These are phyloP conservation scores for Psittacula cyanocephala DNA, from an alignment of 2,113 vertebrate genomes.

Conservation along the genomic window DNA sequence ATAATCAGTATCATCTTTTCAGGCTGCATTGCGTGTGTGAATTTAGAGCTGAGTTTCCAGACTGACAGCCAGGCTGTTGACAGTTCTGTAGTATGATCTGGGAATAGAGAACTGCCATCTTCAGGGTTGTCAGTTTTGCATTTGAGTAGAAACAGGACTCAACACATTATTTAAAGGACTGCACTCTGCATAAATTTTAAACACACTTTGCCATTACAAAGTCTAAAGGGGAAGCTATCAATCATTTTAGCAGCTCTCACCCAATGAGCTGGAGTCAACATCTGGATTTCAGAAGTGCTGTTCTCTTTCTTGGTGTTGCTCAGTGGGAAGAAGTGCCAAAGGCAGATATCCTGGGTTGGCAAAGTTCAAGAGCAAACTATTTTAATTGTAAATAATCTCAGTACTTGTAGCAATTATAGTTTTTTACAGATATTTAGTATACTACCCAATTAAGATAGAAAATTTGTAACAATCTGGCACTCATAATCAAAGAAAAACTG, in stretches of 20 bases:
- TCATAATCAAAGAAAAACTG: not conserved
- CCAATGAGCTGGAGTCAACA: fast-evolving
- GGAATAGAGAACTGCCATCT: not conserved
- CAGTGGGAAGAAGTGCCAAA: not conserved
- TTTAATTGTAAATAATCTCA: not conserved
- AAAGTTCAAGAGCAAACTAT: not conserved
- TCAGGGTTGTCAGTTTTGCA: not conserved
- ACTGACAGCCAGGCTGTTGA: not conserved
- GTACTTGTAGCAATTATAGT: not conserved
- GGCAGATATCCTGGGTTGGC: not conserved
- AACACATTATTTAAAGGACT: slow-evolving; percentile 14
- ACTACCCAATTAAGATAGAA: not conserved
- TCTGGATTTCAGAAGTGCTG: not conserved
- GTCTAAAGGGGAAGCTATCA: slow-evolving; percentile 23
- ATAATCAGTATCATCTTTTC: not conserved
- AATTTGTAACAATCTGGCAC: not conserved
- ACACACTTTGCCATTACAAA: not conserved
- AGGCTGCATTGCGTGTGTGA: not conserved
- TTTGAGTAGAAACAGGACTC: slow-evolving; percentile 3
- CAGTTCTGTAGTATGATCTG: not conserved
- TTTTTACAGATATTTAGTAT: not conserved
- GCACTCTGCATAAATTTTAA: slow-evolving; percentile 1
- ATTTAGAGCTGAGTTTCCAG: not conserved
- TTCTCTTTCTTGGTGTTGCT: not conserved
- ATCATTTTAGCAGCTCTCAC: slow-evolving; percentile 5